A percentile compares a stretch with the other conserved stretches of the same genome.
These are phyloP conservation scores for Gadus macrocephalus DNA, from an alignment of 2,113 vertebrate genomes.

Conservation along the genomic window DNA sequence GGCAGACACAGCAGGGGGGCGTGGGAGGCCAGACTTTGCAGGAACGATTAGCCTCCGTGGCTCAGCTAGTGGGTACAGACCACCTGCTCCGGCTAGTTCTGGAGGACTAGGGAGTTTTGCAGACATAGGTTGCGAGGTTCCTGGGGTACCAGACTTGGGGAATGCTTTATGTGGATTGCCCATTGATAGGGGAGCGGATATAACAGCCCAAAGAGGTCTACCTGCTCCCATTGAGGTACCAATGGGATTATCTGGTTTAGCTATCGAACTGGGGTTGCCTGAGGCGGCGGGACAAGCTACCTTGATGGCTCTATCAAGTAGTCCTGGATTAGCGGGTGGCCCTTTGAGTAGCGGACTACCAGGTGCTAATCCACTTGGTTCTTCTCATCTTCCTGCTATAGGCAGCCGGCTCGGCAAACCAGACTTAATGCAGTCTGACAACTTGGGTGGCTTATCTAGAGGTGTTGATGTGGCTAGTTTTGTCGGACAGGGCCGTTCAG, in stretches of 20 bases:
- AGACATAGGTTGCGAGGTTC: not conserved
- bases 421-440: not conserved
- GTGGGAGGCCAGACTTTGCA: not conserved
- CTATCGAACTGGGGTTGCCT: too few species aligned
- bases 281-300: not conserved
- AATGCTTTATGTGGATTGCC: not conserved
- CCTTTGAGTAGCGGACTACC: constrained; percentile 1
- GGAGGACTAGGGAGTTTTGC: not conserved
- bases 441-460: not conserved
- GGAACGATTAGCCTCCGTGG: not conserved
- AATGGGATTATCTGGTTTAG: too few species aligned
- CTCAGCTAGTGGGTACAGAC: too few species aligned
- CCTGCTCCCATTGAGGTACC: too few species aligned
- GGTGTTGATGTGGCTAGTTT: too few species aligned
- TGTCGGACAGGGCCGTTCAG: not conserved
- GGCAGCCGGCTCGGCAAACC: not conserved
- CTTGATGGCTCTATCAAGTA: not conserved
- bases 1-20: too few species aligned
- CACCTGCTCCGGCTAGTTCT: too few species aligned
- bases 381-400: too few species aligned
- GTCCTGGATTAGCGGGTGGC: not conserved
- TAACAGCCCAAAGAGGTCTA: too few species aligned
- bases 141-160: not conserved
- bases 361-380: not conserved
- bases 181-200: too few species aligned